Conservation (phyloP, 2,797 vertebrate species). For the Hyperoplus immaculatus region DNA sequence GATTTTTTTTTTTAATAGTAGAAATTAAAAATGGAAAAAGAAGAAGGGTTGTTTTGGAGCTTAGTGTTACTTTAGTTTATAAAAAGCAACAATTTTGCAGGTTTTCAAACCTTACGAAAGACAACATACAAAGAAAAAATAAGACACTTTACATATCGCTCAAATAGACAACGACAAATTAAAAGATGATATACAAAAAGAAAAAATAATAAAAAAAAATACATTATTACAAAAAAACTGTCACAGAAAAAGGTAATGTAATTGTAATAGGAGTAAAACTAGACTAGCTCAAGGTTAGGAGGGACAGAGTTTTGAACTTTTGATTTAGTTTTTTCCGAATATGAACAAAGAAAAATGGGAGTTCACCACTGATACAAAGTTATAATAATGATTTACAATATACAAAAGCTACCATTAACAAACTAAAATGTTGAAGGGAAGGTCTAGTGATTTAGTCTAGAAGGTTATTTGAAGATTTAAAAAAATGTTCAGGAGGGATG, state of each 20-base stretch:
- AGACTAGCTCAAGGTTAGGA: conserved; percentile 38
- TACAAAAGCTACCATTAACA: conserved; percentile 64
- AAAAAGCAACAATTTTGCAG: conserved; percentile 40
- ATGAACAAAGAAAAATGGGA: conserved; percentile 47
- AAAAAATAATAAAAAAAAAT: conserved; percentile 69
- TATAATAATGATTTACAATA: conserved; percentile 73
- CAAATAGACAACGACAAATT: conserved; percentile 64
- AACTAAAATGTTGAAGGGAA: conserved; percentile 8
- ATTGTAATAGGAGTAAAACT: conserved; percentile 48
- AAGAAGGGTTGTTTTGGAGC: conserved; percentile 21
- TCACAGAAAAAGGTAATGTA: conserved; percentile 46
- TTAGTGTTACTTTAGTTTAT: conserved; percentile 51
- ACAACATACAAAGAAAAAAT: conserved; percentile 68
- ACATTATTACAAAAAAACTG: conserved; percentile 60
- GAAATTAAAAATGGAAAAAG: not conserved
- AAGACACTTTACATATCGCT: conserved; percentile 77
- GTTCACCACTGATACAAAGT: conserved; percentile 63
- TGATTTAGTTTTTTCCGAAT: conserved; percentile 38
- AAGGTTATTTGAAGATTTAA: conserved; percentile 1
- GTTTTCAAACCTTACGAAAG: conserved; percentile 45
- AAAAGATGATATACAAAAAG: conserved; percentile 79
- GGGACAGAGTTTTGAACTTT: conserved; percentile 32
- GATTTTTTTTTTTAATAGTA: not conserved
- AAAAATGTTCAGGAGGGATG: no score
- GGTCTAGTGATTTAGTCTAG: conserved; percentile 14